A percentile compares a stretch with the other conserved stretches of the same genome.
Conservation (phyloP, 2,888 invertebrate genomes). For the Hirtodrosophila duncani region DNA sequence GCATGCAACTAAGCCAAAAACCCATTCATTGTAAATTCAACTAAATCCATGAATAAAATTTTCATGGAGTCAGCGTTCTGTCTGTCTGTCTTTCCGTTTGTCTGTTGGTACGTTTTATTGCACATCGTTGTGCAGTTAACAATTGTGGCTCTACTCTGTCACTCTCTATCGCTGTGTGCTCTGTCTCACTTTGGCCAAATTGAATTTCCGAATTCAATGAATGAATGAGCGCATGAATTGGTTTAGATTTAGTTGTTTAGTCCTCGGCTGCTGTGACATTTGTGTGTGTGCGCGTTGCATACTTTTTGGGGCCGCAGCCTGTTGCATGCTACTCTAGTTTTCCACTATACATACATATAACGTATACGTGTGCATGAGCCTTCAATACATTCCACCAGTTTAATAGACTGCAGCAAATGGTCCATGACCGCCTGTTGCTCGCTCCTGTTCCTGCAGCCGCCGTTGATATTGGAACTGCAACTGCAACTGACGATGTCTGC, state of each 20-base stretch:
- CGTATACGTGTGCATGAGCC: constrained; percentile 8
- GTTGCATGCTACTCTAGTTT: constrained; percentile 60
- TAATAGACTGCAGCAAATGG: constrained; percentile 39
- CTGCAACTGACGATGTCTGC: not conserved
- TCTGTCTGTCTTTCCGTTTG: constrained; percentile 17
- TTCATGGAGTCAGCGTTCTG: constrained; percentile 28
- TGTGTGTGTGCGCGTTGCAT: constrained; percentile 42
- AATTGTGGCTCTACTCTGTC: constrained; percentile 34
- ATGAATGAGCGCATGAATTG: constrained; percentile 63
- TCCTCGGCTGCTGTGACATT: constrained; percentile 9
- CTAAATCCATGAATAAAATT: constrained; percentile 71
- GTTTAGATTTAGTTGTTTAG: constrained; percentile 71
- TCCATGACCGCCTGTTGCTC: constrained; percentile 29
- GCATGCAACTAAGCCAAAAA: constrained; percentile 47
- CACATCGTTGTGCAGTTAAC: constrained; percentile 61
- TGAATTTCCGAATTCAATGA: constrained; percentile 77
- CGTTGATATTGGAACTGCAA: not conserved
- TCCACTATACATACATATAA: constrained; percentile 4
- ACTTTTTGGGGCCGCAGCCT: constrained; percentile 64
- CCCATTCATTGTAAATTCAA: constrained; percentile 71
- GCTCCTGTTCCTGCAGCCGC: constrained; percentile 35
- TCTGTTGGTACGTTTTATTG: constrained; percentile 57
- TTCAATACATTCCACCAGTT: constrained; percentile 42
- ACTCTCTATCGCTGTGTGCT: not conserved
- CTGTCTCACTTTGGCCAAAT: constrained; percentile 48